Evolutionary conservation across 2,113 vertebrate genomes (phyloP).

Genomic region (Rhinoptilus africanus): DNA sequence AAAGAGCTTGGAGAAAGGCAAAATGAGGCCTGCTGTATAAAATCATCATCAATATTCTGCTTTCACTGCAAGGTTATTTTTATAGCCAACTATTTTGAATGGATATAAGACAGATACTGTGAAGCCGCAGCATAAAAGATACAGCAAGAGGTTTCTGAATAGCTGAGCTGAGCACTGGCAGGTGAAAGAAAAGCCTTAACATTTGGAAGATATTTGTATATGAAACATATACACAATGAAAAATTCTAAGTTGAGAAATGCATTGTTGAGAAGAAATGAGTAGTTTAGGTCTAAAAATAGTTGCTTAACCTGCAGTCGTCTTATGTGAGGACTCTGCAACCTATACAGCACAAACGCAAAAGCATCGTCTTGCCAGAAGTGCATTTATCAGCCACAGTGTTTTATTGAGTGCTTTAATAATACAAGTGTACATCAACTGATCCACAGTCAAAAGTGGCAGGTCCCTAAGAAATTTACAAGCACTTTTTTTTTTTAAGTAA

Average conservation of each 20-base stretch:
- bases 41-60: slow-evolving; percentile 1
- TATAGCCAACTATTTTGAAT: slow-evolving; percentile 15
- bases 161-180: background rate
- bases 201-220: background rate
- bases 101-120: slow-evolving; percentile 2
- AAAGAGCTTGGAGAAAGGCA: slow-evolving; percentile 8
- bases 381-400: slow-evolving; percentile 91
- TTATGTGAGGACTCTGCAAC: background rate
- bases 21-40: background rate
- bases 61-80: slow-evolving; percentile 27
- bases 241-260: slow-evolving; percentile 13
- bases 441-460: slow-evolving; percentile 91
- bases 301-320: background rate
- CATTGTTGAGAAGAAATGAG: background rate
- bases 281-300: slow-evolving; percentile 3
- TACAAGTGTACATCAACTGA: slow-evolving; percentile 98
- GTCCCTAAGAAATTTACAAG: slow-evolving; percentile 98
- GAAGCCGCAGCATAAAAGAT: background rate
- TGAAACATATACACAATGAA: background rate
- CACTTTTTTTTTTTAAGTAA: slow-evolving; percentile 86
- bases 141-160: background rate
- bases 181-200: background rate
- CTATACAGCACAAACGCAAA: slow-evolving; percentile 1
- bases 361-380: slow-evolving; percentile 22
- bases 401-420: slow-evolving; percentile 99